Evolutionary conservation across 2,797 vertebrate genomes (phyloP).

Genomic region (Huso huso): DNA sequence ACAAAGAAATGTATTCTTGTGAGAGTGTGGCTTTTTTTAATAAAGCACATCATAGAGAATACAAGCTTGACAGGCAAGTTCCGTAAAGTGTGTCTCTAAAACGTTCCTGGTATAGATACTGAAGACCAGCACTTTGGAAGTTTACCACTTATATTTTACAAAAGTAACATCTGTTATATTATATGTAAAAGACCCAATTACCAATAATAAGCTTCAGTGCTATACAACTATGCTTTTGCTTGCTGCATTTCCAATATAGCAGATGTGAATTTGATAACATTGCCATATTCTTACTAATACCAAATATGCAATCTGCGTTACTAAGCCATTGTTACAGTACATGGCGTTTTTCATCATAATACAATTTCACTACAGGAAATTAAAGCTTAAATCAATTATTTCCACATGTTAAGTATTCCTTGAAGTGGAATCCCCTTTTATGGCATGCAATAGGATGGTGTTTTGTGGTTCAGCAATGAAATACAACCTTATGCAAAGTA

Average conservation of each 20-base stretch:
- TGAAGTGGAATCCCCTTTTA: not conserved
- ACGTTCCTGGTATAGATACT: too few species aligned
- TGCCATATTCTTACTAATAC: conserved; percentile 1
- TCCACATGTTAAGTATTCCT: not conserved
- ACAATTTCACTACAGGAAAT: conserved; percentile 1
- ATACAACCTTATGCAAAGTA: too few species aligned
- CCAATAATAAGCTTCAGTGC: not conserved
- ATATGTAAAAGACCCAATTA: not conserved
- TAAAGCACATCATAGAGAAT: too few species aligned
- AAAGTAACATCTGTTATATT: too few species aligned
- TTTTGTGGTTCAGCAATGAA: too few species aligned
- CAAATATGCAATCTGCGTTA: conserved; percentile 13
- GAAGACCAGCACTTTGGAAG: too few species aligned
- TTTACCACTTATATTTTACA: too few species aligned
- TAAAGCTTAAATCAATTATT: not conserved
- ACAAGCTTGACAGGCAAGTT: too few species aligned
- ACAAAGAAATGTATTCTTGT: too few species aligned
- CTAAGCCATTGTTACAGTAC: not conserved
- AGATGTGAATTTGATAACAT: conserved; percentile 9
- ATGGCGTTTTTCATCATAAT: not conserved
- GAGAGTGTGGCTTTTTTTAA: too few species aligned
- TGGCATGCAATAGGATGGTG: too few species aligned
- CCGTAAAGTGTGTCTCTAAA: too few species aligned
- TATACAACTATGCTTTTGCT: not conserved
- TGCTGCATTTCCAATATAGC: not conserved